Conservation (phyloP, 92 coral and sea anemone species). For the Scolanthus callimorphus region DNA sequence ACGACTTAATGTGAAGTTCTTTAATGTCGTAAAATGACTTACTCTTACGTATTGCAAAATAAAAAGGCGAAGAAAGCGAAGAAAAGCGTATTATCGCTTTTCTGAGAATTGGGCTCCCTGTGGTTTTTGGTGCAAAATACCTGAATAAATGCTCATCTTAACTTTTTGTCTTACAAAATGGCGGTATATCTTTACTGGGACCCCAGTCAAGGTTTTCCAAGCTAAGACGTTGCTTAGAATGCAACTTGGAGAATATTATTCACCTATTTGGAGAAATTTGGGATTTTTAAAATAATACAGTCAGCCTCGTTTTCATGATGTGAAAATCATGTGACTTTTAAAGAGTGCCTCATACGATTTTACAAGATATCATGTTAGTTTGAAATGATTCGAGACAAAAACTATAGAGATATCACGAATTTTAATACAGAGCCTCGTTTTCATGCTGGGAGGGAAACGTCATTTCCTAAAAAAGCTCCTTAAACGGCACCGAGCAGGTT, state of each 20-base stretch:
- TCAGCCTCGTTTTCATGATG: constrained; percentile 41
- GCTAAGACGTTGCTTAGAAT: too few species aligned
- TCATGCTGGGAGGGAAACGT: constrained; percentile 25
- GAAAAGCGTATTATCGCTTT: too few species aligned
- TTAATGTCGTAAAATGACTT: too few species aligned
- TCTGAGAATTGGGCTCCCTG: too few species aligned
- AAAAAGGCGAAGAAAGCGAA: too few species aligned
- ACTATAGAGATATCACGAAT: constrained; percentile 20
- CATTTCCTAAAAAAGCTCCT: constrained; percentile 11
- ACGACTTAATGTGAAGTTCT: too few species aligned
- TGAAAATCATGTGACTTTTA: constrained; percentile 25
- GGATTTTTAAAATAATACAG: neutral
- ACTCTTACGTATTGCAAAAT: neutral
- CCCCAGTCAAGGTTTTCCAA: too few species aligned
- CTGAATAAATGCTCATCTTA: neutral
- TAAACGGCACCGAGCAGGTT: constrained; percentile 28
- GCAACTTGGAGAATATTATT: too few species aligned
- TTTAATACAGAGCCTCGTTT: constrained; percentile 40
- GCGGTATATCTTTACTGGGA: too few species aligned
- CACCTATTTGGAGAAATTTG: neutral
- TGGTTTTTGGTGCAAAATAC: neutral
- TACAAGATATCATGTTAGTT: too few species aligned
- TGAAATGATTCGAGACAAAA: constrained; percentile 12
- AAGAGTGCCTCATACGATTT: constrained; percentile 12
- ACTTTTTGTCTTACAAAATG: too few species aligned